A percentile compares a stretch with the other conserved stretches of the same genome.
These are phyloP conservation scores for Caenorhabditis macrosperma DNA, from an alignment of 2,888 invertebrate species.

Conservation along the genomic window DNA sequence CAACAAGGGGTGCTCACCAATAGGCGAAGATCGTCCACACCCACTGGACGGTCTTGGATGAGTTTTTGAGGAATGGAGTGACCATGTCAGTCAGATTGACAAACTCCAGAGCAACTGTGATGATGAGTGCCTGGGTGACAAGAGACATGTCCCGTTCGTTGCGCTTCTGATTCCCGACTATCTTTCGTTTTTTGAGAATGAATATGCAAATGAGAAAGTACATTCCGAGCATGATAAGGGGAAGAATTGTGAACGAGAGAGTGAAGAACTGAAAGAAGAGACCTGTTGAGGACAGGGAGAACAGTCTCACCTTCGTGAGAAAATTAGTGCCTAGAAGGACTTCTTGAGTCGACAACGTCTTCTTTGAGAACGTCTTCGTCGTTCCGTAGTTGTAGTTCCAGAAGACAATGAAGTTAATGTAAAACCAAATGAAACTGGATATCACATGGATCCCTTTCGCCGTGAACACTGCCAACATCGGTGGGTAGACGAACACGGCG, in stretches of 20 bases:
- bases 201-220: conserved; percentile 55
- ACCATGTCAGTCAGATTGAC: conserved; percentile 51
- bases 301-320: conserved; percentile 50
- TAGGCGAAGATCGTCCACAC: conserved; percentile 57
- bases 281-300: not conserved
- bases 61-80: conserved; percentile 30
- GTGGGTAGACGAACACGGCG: conserved; percentile 63
- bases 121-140: conserved; percentile 60
- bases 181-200: conserved; percentile 57
- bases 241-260: conserved; percentile 53
- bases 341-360: conserved; percentile 44
- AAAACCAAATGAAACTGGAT: conserved; percentile 56
- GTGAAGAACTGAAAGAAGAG: conserved; percentile 61
- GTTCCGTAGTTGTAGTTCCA: conserved; percentile 65
- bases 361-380: conserved; percentile 43
- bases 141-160: conserved; percentile 46
- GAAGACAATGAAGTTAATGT: conserved; percentile 62
- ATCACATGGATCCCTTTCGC: conserved; percentile 54
- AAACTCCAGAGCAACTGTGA: conserved; percentile 62
- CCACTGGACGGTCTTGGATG: conserved; percentile 42
- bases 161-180: conserved; percentile 28
- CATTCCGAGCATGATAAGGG: conserved; percentile 61
- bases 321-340: conserved; percentile 56
- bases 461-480: conserved; percentile 47
- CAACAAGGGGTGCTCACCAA: conserved; percentile 18